Conservation (phyloP, 1,140 invertebrate species). For the Magallana angulata region DNA sequence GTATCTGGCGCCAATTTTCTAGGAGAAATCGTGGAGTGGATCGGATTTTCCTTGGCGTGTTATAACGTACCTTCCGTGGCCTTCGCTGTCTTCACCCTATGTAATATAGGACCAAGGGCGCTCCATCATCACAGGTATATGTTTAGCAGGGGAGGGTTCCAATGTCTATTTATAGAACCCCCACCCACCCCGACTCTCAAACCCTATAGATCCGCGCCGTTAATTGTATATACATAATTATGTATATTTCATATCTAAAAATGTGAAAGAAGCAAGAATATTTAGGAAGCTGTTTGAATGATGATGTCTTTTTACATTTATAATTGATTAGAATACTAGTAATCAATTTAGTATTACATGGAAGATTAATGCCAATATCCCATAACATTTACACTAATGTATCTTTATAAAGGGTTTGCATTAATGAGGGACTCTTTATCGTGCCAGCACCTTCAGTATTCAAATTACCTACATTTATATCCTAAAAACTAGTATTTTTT, state of each 20-base stretch:
- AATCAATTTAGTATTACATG: no score
- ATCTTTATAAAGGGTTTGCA: no score
- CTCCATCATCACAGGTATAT: conserved; percentile 81
- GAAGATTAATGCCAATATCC: no score
- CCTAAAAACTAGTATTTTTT: no score
- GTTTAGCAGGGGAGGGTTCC: background rate
- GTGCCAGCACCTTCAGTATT: no score
- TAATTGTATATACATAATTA: background rate
- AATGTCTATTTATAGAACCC: no score
- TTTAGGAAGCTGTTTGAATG: background rate
- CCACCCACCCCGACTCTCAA: background rate
- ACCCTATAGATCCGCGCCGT: background rate
- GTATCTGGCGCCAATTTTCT: conserved; percentile 84
- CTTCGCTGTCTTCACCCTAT: conserved; percentile 81
- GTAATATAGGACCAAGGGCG: conserved; percentile 81
- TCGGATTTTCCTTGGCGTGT: conserved; percentile 81
- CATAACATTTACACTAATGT: no score
- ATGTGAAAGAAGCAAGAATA: background rate
- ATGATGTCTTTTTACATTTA: background rate
- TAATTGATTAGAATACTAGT: background rate
- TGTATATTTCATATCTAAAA: background rate
- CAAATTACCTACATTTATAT: no score
- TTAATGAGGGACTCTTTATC: no score
- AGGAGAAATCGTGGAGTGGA: conserved; percentile 84
- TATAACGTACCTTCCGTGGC: conserved; percentile 80